phyloP scores from a whole-genome alignment of 2,888 invertebrate species.

The Agriopis leucophaearia region DNA sequence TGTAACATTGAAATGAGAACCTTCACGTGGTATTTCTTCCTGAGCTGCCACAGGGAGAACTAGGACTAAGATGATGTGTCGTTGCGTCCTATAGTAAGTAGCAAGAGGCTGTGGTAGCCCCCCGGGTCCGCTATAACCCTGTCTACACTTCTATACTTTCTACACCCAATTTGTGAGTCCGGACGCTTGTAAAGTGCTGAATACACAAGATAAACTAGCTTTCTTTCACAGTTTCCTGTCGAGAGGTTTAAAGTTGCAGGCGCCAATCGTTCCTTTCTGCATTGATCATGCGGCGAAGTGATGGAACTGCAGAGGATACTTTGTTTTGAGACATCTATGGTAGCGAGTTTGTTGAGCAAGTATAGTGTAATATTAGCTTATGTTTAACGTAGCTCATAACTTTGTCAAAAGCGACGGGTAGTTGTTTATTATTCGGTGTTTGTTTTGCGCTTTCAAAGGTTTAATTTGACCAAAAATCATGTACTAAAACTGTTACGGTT shows the following conservation, averaged over 20 bases:
- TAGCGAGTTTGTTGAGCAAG: not conserved
- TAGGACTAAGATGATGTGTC: not conserved
- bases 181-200: slow-evolving; percentile 34
- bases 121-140: slow-evolving; percentile 20
- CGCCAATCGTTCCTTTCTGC: slow-evolving; percentile 22
- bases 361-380: not conserved
- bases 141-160: slow-evolving; percentile 28
- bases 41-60: not conserved
- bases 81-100: not conserved
- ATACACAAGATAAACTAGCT: slow-evolving; percentile 35
- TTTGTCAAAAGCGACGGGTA: not conserved
- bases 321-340: not conserved
- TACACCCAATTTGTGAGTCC: slow-evolving; percentile 36
- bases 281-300: slow-evolving; percentile 18
- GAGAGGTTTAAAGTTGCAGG: slow-evolving; percentile 16
- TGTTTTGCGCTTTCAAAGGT: not conserved
- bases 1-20: too few species aligned
- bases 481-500: too few species aligned
- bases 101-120: not conserved
- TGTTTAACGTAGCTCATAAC: not conserved
- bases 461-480: too few species aligned
- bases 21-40: too few species aligned
- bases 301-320: not conserved
- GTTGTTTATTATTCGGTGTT: not conserved
- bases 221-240: slow-evolving; percentile 22